Conservation (phyloP, 2,888 invertebrate species). For the Drosophila histrio region DNA sequence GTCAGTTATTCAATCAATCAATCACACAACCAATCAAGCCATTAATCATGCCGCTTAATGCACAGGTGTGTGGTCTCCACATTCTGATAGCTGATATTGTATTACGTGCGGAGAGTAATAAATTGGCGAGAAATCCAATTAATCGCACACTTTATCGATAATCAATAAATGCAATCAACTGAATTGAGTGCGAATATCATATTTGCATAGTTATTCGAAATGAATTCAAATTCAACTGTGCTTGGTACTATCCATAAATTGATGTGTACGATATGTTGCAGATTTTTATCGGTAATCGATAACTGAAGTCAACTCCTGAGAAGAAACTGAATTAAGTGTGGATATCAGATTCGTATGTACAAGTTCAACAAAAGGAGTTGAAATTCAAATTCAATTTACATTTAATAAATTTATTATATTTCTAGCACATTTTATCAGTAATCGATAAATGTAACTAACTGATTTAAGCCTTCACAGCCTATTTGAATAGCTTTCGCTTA, state of each 20-base stretch:
- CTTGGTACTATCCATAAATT: neutral
- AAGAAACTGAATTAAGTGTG: too few species aligned
- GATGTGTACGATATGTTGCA: too few species aligned
- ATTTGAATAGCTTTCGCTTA: too few species aligned
- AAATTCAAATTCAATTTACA: too few species aligned
- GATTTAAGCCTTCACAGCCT: too few species aligned
- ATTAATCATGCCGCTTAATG: slow-evolving; percentile 46
- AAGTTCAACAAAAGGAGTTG: too few species aligned
- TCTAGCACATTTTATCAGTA: neutral
- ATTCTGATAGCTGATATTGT: slow-evolving; percentile 7
- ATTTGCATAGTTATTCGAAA: neutral
- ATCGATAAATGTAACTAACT: neutral
- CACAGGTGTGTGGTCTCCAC: slow-evolving; percentile 13
- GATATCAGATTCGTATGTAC: too few species aligned
- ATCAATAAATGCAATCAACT: slow-evolving; percentile 11
- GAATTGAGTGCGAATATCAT: neutral
- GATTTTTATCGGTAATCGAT: neutral
- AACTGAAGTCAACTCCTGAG: neutral
- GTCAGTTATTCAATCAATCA: slow-evolving; percentile 36
- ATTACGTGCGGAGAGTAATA: slow-evolving; percentile 35
- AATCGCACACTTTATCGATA: slow-evolving; percentile 31
- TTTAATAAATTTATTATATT: too few species aligned
- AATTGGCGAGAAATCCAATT: slow-evolving; percentile 34
- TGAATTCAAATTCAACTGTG: neutral
- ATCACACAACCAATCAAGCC: slow-evolving; percentile 31